These are phyloP conservation scores for Pristionchus fissidentatus DNA, from an alignment of 2,888 invertebrate species.

Conservation along the genomic window DNA sequence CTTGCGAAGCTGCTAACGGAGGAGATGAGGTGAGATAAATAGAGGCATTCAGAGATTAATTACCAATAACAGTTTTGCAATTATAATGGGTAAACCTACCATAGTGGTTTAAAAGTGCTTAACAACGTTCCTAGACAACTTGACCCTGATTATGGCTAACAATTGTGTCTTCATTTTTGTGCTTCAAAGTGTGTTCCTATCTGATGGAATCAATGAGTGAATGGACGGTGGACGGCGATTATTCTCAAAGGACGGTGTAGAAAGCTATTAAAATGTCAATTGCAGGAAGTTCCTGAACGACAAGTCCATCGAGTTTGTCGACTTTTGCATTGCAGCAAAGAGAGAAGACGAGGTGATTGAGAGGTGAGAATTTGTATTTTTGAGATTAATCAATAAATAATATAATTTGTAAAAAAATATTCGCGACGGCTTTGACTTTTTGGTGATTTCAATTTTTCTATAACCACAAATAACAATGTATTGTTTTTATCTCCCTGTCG, in stretches of 20 bases:
- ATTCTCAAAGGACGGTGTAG: not conserved
- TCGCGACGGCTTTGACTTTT: too few species aligned
- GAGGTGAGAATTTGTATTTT: constrained; percentile 17
- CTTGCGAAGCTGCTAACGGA: not conserved
- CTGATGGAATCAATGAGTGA: not conserved
- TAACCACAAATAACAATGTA: not conserved
- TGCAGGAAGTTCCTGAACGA: constrained; percentile 18
- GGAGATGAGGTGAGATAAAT: not conserved
- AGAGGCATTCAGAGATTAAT: not conserved
- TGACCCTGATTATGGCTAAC: too few species aligned
- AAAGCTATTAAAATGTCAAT: not conserved
- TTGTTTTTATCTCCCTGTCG: too few species aligned
- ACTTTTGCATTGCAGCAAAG: not conserved
- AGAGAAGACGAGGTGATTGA: constrained; percentile 35
- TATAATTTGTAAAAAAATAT: too few species aligned
- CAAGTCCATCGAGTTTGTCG: constrained; percentile 39
- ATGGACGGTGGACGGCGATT: not conserved
- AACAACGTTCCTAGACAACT: too few species aligned
- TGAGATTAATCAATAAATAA: not conserved
- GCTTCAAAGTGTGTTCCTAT: not conserved
- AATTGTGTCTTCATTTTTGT: not conserved
- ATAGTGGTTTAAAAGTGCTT: too few species aligned
- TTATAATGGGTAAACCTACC: too few species aligned
- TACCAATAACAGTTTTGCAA: not conserved
- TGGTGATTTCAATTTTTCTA: too few species aligned